Percentiles rank a stretch among this genome's conserved stretches.
Conservation (phyloP, 2,797 vertebrate genomes). For the Coregonus ussuriensis region DNA sequence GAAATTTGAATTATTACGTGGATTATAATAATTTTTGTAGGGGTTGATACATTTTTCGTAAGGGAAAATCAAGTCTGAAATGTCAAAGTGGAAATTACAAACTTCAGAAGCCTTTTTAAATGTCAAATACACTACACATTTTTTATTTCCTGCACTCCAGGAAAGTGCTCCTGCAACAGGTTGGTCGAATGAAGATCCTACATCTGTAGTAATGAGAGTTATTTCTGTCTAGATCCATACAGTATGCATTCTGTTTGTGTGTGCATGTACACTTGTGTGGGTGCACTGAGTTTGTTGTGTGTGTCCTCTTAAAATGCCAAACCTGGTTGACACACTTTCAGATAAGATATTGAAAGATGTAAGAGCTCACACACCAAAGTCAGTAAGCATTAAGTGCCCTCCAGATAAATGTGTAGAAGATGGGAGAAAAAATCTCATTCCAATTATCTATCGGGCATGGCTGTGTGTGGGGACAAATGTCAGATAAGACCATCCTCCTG, state of each 20-base stretch:
- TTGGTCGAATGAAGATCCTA: too few relatives aligned
- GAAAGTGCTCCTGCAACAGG: too few relatives aligned
- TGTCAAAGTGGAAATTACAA: too few relatives aligned
- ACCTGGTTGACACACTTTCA: not conserved
- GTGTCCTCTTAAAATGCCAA: constrained; percentile 4
- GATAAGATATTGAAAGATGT: not conserved
- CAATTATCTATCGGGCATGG: not conserved
- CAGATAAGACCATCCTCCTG: constrained; percentile 8
- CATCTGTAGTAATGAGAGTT: not conserved
- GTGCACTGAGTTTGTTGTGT: not conserved
- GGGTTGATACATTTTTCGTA: too few relatives aligned
- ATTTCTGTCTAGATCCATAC: too few relatives aligned
- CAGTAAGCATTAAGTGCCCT: too few relatives aligned
- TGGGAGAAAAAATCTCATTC: not conserved
- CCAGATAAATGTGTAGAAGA: constrained; percentile 1
- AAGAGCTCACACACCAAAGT: not conserved
- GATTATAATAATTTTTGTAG: too few relatives aligned
- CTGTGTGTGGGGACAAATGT: not conserved
- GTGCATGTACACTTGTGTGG: not conserved
- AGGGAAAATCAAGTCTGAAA: too few relatives aligned
- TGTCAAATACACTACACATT: too few relatives aligned
- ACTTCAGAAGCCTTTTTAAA: too few relatives aligned
- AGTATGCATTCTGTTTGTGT: not conserved
- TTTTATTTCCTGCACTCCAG: too few relatives aligned
- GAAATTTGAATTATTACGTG: too few relatives aligned